These are phyloP conservation scores for Apaloderma vittatum DNA, from an alignment of 2,113 vertebrate species.

Conservation along the genomic window DNA sequence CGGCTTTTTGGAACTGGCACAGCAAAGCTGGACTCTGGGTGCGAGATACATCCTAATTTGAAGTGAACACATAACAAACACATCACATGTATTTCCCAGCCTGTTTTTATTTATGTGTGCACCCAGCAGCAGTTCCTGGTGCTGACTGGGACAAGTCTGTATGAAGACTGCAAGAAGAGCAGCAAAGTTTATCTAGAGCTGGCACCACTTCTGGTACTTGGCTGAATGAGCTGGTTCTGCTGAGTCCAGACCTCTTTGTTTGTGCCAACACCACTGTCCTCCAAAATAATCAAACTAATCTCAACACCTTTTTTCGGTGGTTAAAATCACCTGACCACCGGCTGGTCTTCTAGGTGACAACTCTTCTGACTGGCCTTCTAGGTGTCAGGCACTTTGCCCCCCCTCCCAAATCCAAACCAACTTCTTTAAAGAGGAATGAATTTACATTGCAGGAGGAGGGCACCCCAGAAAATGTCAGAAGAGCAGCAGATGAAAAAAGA, in stretches of 20 bases:
- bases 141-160: not conserved
- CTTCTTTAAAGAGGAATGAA: slow-evolving; percentile 17
- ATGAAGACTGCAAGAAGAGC: not conserved
- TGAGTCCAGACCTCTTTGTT: not conserved
- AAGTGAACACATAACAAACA: not conserved
- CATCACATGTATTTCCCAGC: not conserved
- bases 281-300: not conserved
- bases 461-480: not conserved
- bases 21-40: not conserved
- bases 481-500: slow-evolving; percentile 35
- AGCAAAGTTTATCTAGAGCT: not conserved
- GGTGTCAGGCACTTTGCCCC: not conserved
- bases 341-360: not conserved
- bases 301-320: not conserved
- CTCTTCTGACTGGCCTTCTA: not conserved
- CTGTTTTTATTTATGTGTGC: not conserved
- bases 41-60: not conserved
- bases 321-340: not conserved
- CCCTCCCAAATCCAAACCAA: not conserved
- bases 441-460: not conserved
- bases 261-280: not conserved
- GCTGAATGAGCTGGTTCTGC: not conserved
- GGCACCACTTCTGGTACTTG: not conserved
- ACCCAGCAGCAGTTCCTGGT: not conserved
- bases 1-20: not conserved